Base-by-base conservation (phyloP, 2,888 invertebrate genomes). In the Nycteola revayana region DNA sequence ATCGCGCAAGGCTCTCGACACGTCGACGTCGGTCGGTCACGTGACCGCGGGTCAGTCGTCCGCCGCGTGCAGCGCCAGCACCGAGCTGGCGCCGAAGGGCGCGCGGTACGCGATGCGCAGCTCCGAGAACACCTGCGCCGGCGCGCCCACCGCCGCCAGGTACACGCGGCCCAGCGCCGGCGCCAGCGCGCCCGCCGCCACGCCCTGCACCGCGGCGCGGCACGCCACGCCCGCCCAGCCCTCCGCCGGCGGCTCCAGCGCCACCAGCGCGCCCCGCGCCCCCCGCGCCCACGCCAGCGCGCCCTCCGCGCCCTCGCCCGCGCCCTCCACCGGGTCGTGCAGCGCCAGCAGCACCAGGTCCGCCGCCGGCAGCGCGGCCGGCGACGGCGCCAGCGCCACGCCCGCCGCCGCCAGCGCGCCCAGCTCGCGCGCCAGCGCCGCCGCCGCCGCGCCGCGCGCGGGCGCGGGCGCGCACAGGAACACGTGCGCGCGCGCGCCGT, bases 61-160 rank as follows among this genome's bases (percentile, higher is more conserved):
- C 28, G 64, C 60, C 27, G 65, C 66, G 61, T 87, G 80, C 60
- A 88, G 75, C 64, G 85, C 59, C 39, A 88, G 81, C 49, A 85
- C 81, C 36, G 79, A 46, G 35, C 53, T 35, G 36, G 85, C 85
- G 53, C 82, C 85, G 72, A 96, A 97, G 4, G 97, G 97, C 50
- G 96, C 94, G 63, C 92, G 92, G 87, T 96, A 97, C 48, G 90
- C 90, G 44, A 97, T 93, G 35, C 93, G 93, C 54, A 93, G 92
- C 60, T 94, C 93, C 32, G 90, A 85, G 85, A 94, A 96, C 60
- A 96, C 90, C 3, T 35, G 41, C 51, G 91, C 88, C 14, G 97
- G 96, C 66, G 96, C 91, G 53, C 94, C 95, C 65, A 96, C 90
- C 88, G 96, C 95, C 74, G 95, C 95, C 49, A 97, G 90, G 88